Base-by-base conservation (phyloP, 2,797 vertebrate species). In the Coccyzus lansbergi region DNA sequence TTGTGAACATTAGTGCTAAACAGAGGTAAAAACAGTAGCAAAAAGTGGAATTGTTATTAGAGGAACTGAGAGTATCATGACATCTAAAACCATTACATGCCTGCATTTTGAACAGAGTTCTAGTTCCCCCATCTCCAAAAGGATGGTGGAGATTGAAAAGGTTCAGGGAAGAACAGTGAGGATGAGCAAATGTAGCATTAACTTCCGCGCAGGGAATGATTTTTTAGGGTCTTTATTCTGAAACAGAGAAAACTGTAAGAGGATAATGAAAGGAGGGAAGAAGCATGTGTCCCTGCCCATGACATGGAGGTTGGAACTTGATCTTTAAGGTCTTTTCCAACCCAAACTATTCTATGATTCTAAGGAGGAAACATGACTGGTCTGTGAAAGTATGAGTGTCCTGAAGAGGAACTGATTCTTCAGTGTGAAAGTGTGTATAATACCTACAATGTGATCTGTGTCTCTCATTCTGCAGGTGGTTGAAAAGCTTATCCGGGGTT, bases 401-500 rank as follows among this genome's bases (percentile, higher is more conserved):
- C 72, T 65, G 15, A 88, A 53, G 44, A 86, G 28, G 15, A 31
- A 12, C 33, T 28, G 76, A 59, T 71, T 51, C 7, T 64, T 52
- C 0, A 0, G 13, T 69, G 22, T 75, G 83, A 18, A 75, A 71
- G 22, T 6, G 9, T 53, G 4, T 55, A 31, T 49, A 29, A n/a
- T 71, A 52, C 33, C 19, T 29, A 0, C 33, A 24, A 31, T 75
- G 42, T 63, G 71, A 11, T 26, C 40, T 65, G 26, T 58, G 9
- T 77, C 31, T 48, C 25, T 62, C n/a, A 6, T 59, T 36, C 21
- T 90, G 51, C 95, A 99, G 99, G 99, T 99, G 94, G 99, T 99
- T 87, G 99, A 99, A 91, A 99, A 99, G 97, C 97, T 99, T 72
- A 99, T 99, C 95, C 97, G 99, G 82, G 99, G 99, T 40, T 70